A percentile compares a stretch with the other conserved stretches of the same genome.
phyloP scores from a whole-genome alignment of 2,797 vertebrate genomes.

The Chromobotia macracanthus region DNA sequence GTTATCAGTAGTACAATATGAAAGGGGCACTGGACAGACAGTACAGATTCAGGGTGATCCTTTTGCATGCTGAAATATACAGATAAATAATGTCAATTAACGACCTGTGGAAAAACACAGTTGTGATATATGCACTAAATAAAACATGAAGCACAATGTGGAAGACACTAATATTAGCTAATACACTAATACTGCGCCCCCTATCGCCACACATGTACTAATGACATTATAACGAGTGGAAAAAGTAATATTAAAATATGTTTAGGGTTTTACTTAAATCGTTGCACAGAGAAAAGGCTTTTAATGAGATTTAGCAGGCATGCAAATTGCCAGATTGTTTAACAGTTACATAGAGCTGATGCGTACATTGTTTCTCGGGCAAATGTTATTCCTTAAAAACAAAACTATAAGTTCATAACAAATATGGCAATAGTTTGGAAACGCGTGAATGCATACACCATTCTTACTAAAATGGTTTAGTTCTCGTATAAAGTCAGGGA shows the following conservation, averaged over 20 bases:
- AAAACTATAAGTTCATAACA: background rate
- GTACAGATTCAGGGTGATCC: constrained; percentile 41
- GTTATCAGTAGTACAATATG: constrained; percentile 85
- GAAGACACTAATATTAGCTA: background rate
- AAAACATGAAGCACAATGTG: background rate
- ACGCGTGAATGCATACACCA: background rate
- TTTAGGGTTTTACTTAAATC: background rate
- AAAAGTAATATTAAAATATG: background rate
- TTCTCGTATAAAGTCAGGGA: constrained; percentile 23
- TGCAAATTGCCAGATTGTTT: background rate
- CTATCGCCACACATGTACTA: background rate
- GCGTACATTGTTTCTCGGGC: background rate
- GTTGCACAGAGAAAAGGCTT: background rate
- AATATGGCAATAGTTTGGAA: background rate
- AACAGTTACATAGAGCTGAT: background rate
- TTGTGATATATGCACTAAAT: background rate
- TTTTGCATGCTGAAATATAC: constrained; percentile 31
- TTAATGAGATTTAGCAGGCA: background rate
- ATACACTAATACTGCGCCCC: constrained; percentile 6
- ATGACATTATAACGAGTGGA: background rate
- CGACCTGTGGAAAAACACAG: constrained; percentile 25
- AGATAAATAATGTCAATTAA: constrained; percentile 22
- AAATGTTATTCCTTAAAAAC: background rate
- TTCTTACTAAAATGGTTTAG: too few relatives aligned
- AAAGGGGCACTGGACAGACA: constrained; percentile 83